These are phyloP conservation scores for Oreortyx pictus DNA, from an alignment of 2,797 vertebrate genomes.

Conservation along the genomic window DNA sequence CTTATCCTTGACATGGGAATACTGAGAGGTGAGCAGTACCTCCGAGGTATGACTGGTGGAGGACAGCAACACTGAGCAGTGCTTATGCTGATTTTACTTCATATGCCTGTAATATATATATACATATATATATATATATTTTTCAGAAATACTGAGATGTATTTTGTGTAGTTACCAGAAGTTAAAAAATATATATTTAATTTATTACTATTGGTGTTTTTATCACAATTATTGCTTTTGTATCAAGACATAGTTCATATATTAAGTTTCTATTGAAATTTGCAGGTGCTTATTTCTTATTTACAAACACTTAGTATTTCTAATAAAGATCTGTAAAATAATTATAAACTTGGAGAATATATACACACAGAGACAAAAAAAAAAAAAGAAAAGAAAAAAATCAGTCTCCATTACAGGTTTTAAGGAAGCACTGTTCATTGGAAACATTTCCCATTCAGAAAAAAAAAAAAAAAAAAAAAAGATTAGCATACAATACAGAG, in stretches of 20 bases:
- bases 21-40: neutral
- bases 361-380: no score
- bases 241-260: neutral
- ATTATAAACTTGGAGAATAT: neutral
- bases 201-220: neutral
- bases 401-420: neutral
- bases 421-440: neutral
- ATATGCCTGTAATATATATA: neutral
- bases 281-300: neutral
- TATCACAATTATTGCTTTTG: neutral
- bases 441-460: neutral
- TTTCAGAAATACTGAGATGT: neutral
- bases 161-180: neutral
- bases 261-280: neutral
- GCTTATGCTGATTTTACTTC: neutral
- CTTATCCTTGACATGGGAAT: neutral
- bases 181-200: neutral
- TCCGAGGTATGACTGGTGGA: neutral
- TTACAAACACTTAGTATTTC: no score
- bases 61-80: neutral
- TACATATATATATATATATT: neutral
- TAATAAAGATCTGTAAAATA: neutral
- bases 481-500: neutral
- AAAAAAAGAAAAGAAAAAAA: no score
- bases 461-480: neutral